Conservation (phyloP, 2,888 invertebrate genomes). For the Agriotes lineatus region DNA sequence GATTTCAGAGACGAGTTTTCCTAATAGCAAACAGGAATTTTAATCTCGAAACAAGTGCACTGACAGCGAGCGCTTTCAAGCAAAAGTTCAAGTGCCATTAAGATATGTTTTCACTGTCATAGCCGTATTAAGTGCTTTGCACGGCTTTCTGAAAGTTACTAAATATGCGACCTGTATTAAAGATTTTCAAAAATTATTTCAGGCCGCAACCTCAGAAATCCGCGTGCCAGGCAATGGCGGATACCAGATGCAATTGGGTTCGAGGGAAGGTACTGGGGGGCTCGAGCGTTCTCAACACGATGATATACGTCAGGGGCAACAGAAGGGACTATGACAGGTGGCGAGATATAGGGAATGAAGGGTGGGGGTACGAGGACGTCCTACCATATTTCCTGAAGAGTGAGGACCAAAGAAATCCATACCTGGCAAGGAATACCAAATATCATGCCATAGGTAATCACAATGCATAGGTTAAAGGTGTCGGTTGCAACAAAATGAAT, state of each 20-base stretch:
- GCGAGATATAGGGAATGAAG: constrained; percentile 86
- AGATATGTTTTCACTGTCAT: too few species aligned
- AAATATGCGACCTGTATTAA: too few species aligned
- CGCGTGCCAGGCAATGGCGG: constrained; percentile 89
- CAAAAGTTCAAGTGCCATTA: too few species aligned
- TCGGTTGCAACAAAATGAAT: too few species aligned
- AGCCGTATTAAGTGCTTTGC: too few species aligned
- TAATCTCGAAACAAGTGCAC: too few species aligned
- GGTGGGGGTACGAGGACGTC: constrained; percentile 89
- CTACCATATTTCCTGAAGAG: constrained; percentile 89
- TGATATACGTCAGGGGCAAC: constrained; percentile 93
- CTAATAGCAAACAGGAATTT: too few species aligned
- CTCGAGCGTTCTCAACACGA: constrained; percentile 88
- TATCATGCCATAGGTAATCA: constrained; percentile 79
- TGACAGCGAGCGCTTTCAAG: too few species aligned
- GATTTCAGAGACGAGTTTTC: too few species aligned
- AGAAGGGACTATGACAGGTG: constrained; percentile 88
- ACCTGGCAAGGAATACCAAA: constrained; percentile 79
- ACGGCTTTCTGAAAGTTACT: too few species aligned
- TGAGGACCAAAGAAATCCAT: constrained; percentile 89
- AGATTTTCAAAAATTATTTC: too few species aligned
- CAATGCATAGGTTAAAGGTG: too few species aligned
- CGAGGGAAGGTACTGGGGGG: constrained; percentile 91
- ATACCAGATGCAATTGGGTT: constrained; percentile 89
- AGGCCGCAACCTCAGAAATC: constrained; percentile 86